Evolutionary conservation across 2,113 vertebrate genomes (phyloP).

Genomic region (Myrmecophaga tridactyla): DNA sequence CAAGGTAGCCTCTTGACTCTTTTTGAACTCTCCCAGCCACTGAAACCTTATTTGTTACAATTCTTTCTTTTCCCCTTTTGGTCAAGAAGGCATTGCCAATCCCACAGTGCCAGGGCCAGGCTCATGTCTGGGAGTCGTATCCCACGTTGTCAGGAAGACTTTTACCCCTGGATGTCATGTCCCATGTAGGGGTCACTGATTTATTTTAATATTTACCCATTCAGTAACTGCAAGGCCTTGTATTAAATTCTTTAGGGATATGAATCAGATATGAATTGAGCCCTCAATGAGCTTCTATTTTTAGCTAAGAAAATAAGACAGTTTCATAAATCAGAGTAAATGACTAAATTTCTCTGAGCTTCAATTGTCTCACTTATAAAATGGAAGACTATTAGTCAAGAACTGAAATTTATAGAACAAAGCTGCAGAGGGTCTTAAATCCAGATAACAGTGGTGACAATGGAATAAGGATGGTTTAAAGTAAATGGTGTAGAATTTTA

Average conservation of each 20-base stretch:
- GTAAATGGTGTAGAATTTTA: not conserved
- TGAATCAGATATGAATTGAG: not conserved
- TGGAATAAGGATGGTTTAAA: not conserved
- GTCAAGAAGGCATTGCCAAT: no score
- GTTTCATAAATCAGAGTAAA: not conserved
- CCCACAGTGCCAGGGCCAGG: no score
- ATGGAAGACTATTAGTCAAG: not conserved
- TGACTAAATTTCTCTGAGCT: not conserved
- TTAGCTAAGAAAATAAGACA: not conserved
- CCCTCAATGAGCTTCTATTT: slow-evolving; percentile 18
- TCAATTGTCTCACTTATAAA: not conserved
- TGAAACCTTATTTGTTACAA: no score
- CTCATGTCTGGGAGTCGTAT: no score
- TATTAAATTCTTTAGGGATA: not conserved
- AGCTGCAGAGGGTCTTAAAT: not conserved
- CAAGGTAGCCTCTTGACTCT: no score
- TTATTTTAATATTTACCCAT: not conserved
- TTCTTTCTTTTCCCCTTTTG: no score
- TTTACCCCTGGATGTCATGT: no score
- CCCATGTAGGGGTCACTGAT: no score
- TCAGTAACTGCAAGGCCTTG: not conserved
- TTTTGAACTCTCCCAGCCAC: no score
- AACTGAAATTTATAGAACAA: not conserved
- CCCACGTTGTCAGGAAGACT: no score
- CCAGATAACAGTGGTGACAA: not conserved